These are phyloP conservation scores for Drosophila trapezifrons DNA, from an alignment of 1,140 invertebrate genomes.

Conservation along the genomic window DNA sequence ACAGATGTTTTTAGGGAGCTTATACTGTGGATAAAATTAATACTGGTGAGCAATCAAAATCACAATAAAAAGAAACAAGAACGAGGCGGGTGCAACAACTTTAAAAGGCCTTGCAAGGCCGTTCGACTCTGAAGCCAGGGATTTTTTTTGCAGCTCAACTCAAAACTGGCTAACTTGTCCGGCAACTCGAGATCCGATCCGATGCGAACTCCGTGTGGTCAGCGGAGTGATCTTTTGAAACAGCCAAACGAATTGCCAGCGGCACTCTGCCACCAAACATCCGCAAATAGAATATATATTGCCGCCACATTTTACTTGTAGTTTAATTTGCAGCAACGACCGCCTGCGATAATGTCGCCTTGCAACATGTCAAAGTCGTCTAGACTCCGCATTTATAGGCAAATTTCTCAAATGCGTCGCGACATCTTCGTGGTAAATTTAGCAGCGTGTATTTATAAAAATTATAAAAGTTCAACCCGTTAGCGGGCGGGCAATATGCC, in stretches of 20 bases:
- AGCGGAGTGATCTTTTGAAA: slow-evolving; percentile 37
- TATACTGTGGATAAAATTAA: slow-evolving; percentile 6
- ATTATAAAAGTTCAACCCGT: slow-evolving; percentile 61
- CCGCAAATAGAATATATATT: slow-evolving; percentile 56
- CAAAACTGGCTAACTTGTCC: slow-evolving; percentile 43
- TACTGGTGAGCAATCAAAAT: slow-evolving; percentile 59
- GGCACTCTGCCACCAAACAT: slow-evolving; percentile 16
- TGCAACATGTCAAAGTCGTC: slow-evolving; percentile 67
- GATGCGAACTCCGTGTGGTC: slow-evolving; percentile 25
- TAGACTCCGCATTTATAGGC: slow-evolving; percentile 63
- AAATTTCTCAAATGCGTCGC: slow-evolving; percentile 70
- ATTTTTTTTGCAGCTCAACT: slow-evolving; percentile 43
- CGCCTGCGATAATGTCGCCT: slow-evolving; percentile 43
- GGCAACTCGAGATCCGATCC: slow-evolving; percentile 12
- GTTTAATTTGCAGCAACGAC: slow-evolving; percentile 30
- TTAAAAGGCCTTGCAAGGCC: slow-evolving; percentile 82
- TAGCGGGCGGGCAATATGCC: slow-evolving; percentile 27
- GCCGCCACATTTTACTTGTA: slow-evolving; percentile 22
- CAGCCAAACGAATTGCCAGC: slow-evolving; percentile 9
- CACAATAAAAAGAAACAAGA: slow-evolving; percentile 45
- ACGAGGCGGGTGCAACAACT: slow-evolving; percentile 71
- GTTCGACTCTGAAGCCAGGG: slow-evolving; percentile 54
- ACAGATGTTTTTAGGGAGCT: neutral
- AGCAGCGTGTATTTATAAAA: slow-evolving; percentile 68
- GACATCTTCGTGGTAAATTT: slow-evolving; percentile 71